Conservation (phyloP, 2,113 vertebrate genomes). For the Stictonetta naevosa region DNA sequence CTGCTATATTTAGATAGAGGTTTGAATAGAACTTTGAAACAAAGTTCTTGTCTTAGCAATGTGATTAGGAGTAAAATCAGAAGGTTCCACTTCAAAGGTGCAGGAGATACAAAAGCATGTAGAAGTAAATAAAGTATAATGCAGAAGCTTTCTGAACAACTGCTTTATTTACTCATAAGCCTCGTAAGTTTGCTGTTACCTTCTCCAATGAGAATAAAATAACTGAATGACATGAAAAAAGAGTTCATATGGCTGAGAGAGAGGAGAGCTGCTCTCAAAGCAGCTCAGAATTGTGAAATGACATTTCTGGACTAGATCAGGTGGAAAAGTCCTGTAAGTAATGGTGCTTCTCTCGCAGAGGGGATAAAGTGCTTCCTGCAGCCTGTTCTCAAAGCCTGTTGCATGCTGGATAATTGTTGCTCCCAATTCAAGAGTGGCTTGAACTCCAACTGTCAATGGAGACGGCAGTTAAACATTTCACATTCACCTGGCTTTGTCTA, state of each 20-base stretch:
- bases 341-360: too few relatives aligned
- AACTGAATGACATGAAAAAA: background rate
- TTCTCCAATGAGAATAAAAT: background rate
- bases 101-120: too few relatives aligned
- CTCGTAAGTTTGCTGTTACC: background rate
- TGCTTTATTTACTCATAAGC: background rate
- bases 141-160: background rate
- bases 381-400: too few relatives aligned
- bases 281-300: background rate
- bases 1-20: background rate
- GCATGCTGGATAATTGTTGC: too few relatives aligned
- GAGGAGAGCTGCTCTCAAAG: background rate
- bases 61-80: background rate
- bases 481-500: too few relatives aligned
- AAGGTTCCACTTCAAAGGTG: too few relatives aligned
- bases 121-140: background rate
- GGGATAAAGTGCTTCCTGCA: too few relatives aligned
- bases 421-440: too few relatives aligned
- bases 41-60: background rate
- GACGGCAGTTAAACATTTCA: too few relatives aligned
- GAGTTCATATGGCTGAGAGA: background rate
- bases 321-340: too few relatives aligned
- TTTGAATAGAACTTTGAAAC: background rate
- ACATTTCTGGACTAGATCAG: background rate
- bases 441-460: too few relatives aligned